Evolutionary conservation across 2,113 vertebrate genomes (phyloP), one percentile per base, ranked within the genome.

Genomic region (Anolis carolinensis): DNA sequence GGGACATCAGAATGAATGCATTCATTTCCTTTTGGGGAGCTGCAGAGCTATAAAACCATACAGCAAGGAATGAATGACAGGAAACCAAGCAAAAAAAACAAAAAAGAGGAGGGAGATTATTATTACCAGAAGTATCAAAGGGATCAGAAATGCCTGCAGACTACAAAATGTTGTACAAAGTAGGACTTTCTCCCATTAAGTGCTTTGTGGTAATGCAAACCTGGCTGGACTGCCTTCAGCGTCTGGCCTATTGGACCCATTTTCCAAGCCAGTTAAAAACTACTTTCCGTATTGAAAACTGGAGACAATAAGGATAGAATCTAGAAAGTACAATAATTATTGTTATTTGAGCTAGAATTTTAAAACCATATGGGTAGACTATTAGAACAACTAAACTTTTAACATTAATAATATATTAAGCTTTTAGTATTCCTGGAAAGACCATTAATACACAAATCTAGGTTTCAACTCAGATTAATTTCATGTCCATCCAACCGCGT

Each of bases 371-470:
- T 86, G 81, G 48, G 9, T 73, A 89, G 75, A 72, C 87, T 84
- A 92, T 82, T 85, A 90, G 91, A 67, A 67, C 23, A 89, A 92
- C 84, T 0, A 0, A 89, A 89, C 82, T 88, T 89, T 89, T 32
- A 85, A 74, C 90, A 89, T 93, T 88, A 94, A 89, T 92, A 92
- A 91, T 94, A 83, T 71, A 90, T 84, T 80, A 90, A 89, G 83
- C 48, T 63, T 89, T 88, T 86, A 50, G 79, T 89, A 79, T 88
- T 89, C 74, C 90, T 83, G 78, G 88, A 78, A 93, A 89, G 77
- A 91, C 81, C 76, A 88, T 94, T 92, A 93, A 82, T 87, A 91
- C 83, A 91, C 85, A 86, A 25, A 84, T 68, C 86, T 67, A 71
- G 67, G 80, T 82, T 90, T 92, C 90, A 86, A 2, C 0, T 91